Evolutionary conservation across 2,888 invertebrate species (phyloP), one percentile per base, ranked within the genome.

Genomic region (Apodemia mormo): DNA sequence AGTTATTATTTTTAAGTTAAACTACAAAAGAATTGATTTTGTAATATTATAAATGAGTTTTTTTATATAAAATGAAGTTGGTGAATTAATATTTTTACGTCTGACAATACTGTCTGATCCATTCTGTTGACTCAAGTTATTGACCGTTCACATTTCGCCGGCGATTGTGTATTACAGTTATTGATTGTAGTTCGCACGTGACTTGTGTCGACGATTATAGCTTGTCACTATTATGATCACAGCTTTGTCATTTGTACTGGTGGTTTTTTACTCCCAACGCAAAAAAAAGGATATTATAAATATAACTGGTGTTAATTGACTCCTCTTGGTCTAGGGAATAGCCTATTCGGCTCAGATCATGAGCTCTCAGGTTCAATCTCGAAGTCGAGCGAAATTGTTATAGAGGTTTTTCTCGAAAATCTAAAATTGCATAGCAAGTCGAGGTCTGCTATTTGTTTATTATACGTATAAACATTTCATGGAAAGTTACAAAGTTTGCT

Each of bases 91-190:
- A 76, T 71, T 73, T 72, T 76, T 70, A 69, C 69, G 74, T 76
- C 78, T 84, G 84, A 86, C 82, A 89, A 87, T 87, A 83, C 80
- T 70, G 73, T 72, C 80, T 76, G 77, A 78, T 79, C 78, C 76
- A 78, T 81, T 80, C 81, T 92, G 93, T 92, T 91, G 89, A 89
- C 90, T 88, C 88, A 88, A 85, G 86, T 88, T 92, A 91, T 93
- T 92, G 90, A 87, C 88, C 84, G 88, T 86, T 83, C 84, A 83
- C 83, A 86, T 88, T 89, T 91, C 86, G 89, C 86, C 81, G 85
- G 81, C 86, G 86, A 89, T 91, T 87, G 90, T 90, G 84, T 90
- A 88, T 91, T 90, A 89, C 90, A 91, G 87, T 89, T 90, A 90
- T 91, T 89, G 91, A 90, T 91, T 91, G 92, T 91, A 85, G 81